These are phyloP conservation scores for Enteromius paludinosus DNA, from an alignment of 2,797 vertebrate species.

Conservation along the genomic window DNA sequence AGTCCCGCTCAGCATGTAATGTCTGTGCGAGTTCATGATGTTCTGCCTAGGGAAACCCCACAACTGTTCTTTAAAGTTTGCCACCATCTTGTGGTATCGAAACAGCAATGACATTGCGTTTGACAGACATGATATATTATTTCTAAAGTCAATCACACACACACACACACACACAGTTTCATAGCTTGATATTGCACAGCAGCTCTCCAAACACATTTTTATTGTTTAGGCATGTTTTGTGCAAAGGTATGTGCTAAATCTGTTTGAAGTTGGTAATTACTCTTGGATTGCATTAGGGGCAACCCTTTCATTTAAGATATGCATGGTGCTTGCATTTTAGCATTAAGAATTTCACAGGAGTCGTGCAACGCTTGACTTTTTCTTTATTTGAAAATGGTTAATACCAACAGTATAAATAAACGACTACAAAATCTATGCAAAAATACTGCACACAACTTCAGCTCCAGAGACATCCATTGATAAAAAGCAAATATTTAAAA, in stretches of 20 bases:
- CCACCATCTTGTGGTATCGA: conserved; percentile 55
- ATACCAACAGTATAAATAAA: conserved; percentile 30
- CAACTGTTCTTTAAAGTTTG: conserved; percentile 38
- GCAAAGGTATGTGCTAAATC: conserved; percentile 7
- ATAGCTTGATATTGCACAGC: not conserved
- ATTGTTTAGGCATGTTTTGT: conserved; percentile 13
- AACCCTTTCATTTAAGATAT: conserved; percentile 19
- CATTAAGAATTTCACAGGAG: not conserved
- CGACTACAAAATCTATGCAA: conserved; percentile 22
- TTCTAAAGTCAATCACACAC: not conserved
- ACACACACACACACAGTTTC: not conserved
- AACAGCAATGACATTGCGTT: conserved; percentile 31
- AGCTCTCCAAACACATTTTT: not conserved
- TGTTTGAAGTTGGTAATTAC: conserved; percentile 12
- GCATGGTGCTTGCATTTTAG: not conserved
- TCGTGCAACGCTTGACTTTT: not conserved
- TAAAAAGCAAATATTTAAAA: not conserved
- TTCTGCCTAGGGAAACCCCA: conserved; percentile 38
- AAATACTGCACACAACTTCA: conserved; percentile 16
- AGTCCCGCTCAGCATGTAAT: conserved; percentile 43
- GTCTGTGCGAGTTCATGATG: conserved; percentile 25
- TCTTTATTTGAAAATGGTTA: conserved; percentile 32
- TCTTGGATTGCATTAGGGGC: conserved; percentile 13
- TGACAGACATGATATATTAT: conserved; percentile 18
- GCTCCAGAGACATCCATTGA: not conserved